phyloP scores from a whole-genome alignment of 2,888 invertebrate species.

The Oxystoma pomonae region DNA sequence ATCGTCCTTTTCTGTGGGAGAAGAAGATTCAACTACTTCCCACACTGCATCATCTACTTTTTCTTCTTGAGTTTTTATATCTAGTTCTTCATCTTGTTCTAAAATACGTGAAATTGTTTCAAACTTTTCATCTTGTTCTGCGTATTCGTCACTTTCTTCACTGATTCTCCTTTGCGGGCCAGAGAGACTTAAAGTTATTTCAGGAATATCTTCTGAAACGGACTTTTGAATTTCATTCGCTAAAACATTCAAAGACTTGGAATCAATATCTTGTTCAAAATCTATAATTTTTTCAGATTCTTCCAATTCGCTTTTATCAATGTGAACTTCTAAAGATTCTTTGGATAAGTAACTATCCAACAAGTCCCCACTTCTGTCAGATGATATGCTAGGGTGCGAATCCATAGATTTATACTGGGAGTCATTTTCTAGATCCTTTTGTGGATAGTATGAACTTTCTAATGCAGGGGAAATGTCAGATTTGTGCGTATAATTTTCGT shows the following conservation, averaged over 20 bases:
- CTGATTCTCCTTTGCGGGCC: slow-evolving; percentile 46
- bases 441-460: slow-evolving; percentile 29
- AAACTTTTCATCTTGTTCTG: slow-evolving; percentile 24
- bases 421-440: slow-evolving; percentile 36
- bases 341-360: slow-evolving; percentile 40
- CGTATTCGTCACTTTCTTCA: slow-evolving; percentile 45
- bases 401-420: slow-evolving; percentile 35
- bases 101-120: slow-evolving; percentile 12
- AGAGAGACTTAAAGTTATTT: slow-evolving; percentile 46
- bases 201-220: slow-evolving; percentile 41
- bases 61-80: slow-evolving; percentile 48
- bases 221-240: slow-evolving; percentile 10
- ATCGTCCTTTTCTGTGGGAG: slow-evolving; percentile 24
- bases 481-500: slow-evolving; percentile 29
- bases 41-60: slow-evolving; percentile 51
- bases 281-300: slow-evolving; percentile 50
- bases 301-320: slow-evolving; percentile 52
- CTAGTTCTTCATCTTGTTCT: slow-evolving; percentile 26
- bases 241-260: slow-evolving; percentile 21
- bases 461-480: slow-evolving; percentile 30
- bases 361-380: slow-evolving; percentile 31
- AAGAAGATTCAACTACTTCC: slow-evolving; percentile 51
- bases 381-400: slow-evolving; percentile 40
- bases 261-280: slow-evolving; percentile 44
- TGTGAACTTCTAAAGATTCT: slow-evolving; percentile 51